phyloP scores from a whole-genome alignment of 2,113 vertebrate genomes.

The Lepidothrix coronata region DNA sequence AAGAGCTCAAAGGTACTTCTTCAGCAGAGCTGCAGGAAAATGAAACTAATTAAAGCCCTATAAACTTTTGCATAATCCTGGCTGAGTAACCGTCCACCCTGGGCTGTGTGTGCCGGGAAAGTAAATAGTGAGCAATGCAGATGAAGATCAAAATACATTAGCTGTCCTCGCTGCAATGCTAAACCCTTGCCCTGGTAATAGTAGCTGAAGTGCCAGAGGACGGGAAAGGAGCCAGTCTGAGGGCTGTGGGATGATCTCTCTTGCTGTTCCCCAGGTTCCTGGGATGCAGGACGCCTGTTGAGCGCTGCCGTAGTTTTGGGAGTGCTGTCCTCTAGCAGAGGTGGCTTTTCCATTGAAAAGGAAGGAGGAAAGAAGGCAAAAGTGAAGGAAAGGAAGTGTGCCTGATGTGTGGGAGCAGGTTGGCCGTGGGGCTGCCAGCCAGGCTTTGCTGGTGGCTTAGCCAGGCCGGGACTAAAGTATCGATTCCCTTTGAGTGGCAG shows the following conservation, averaged over 20 bases:
- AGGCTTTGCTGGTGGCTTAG: background rate
- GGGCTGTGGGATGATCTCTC: background rate
- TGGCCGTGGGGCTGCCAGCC: constrained; percentile 14
- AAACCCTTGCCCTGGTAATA: constrained; percentile 34
- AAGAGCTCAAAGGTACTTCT: background rate
- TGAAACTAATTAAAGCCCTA: constrained; percentile 2
- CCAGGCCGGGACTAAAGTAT: background rate
- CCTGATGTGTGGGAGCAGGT: background rate
- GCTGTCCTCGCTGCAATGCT: constrained; percentile 47
- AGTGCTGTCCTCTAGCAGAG: background rate
- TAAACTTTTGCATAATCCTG: background rate
- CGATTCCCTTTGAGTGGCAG: constrained; percentile 48
- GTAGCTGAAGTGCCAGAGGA: background rate
- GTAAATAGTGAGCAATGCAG: constrained; percentile 44
- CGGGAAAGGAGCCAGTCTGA: background rate
- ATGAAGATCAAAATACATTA: constrained; percentile 47
- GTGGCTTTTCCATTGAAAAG: background rate
- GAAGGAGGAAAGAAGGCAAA: background rate
- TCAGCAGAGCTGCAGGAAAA: background rate
- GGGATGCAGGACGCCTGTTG: background rate
- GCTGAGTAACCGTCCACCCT: background rate
- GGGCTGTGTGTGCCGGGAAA: background rate
- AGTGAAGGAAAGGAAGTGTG: background rate
- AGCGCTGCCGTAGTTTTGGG: background rate
- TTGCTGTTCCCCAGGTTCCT: background rate